Evolutionary conservation across 2,888 invertebrate genomes (phyloP), one percentile per base, ranked within the genome.

Genomic region (Drepana falcataria): DNA sequence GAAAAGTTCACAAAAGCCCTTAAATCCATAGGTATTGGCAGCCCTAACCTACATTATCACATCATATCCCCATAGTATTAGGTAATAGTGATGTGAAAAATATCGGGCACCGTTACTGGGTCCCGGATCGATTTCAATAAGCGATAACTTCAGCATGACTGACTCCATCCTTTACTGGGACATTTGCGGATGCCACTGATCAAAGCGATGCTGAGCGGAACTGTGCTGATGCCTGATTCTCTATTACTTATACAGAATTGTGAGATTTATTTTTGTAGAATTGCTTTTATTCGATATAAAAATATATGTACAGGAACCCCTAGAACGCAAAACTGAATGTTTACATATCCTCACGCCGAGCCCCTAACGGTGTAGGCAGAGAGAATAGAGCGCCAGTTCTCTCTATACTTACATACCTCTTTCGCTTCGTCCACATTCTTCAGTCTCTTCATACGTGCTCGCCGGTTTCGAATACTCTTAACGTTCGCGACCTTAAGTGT

Each of bases 71-170:
- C 68, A 69, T 69, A 63, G 70, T 73, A 76, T 61, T 67, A 61
- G 58, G 59, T 65, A 71, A 73, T 71, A 73, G 74, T 73, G 71
- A 58, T 64, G 69, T 62, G 72, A 75, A 79, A 79, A 77, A 77
- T 77, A 64, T 66, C 65, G 66, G 60, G 58, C 63, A 65, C 57
- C 53, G 61, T 59, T 62, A 60, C 61, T 59, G 58, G 55, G 51
- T 51, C 57, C 40, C 49, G 64, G 66, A 79, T 85, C 82, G 82
- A 85, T 85, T 84, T 83, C 83, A 85, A 86, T 86, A 84, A 79
- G 77, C 81, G 83, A 86, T 85, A 84, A 82, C 77, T 85, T 85
- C 81, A 74, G 79, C 85, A 80, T 80, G 83, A 78, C 69, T 69
- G 71, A 63, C 61, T 66, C 56, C 62, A 70, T 73, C 64, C 71